Evolutionary conservation across 2,797 vertebrate species (phyloP).

Genomic region (Brachyrhaphis roseni): DNA sequence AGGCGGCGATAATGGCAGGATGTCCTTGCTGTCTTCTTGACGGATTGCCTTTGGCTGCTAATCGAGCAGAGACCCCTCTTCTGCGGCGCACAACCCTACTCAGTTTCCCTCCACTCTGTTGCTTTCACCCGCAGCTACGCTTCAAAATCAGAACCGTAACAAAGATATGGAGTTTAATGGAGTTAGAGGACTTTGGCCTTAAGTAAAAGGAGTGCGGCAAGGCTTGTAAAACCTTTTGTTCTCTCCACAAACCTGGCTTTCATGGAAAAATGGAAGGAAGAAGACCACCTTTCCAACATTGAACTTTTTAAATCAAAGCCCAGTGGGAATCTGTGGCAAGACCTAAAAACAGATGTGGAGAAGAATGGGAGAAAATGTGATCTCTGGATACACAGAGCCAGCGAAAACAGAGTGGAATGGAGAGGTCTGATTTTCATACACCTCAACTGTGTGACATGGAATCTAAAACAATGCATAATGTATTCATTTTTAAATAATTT

Average conservation of each 20-base stretch:
- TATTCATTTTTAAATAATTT: no score
- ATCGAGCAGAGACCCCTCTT: conserved; percentile 45
- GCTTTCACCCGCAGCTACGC: conserved; percentile 53
- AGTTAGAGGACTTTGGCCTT: conserved; percentile 10
- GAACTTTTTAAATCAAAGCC: neutral
- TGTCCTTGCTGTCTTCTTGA: conserved; percentile 64
- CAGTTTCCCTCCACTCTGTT: conserved; percentile 54
- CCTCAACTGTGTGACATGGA: neutral
- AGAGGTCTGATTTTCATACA: neutral
- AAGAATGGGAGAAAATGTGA: neutral
- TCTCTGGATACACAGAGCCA: neutral
- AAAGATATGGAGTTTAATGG: conserved; percentile 3
- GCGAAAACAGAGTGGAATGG: neutral
- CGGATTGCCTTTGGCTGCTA: conserved; percentile 60
- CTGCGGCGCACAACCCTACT: conserved; percentile 30
- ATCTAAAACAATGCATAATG: no score
- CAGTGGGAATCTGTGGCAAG: no score
- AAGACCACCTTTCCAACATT: neutral
- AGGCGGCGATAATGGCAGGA: conserved; percentile 51
- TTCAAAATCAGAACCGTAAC: conserved; percentile 36
- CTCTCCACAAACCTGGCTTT: neutral
- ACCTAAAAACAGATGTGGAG: neutral
- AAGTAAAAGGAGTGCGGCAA: conserved; percentile 13
- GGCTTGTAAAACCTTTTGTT: neutral
- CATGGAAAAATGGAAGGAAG: neutral